These are phyloP conservation scores for Rugalucina vietnamica DNA, from an alignment of 2,888 invertebrate species.

Conservation along the genomic window DNA sequence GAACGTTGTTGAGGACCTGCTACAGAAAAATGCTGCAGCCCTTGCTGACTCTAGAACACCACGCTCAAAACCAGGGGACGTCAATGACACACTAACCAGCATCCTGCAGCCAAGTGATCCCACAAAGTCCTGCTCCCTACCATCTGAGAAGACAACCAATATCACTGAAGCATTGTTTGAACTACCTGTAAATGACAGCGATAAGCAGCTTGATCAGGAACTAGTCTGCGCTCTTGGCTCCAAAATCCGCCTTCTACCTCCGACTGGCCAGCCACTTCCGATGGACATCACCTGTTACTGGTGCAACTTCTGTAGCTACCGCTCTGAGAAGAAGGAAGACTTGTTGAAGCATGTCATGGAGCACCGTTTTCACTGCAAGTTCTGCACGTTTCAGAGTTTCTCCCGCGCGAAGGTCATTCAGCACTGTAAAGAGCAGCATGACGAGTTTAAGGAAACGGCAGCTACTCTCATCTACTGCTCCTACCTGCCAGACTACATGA, in stretches of 20 bases:
- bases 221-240: conserved; percentile 75
- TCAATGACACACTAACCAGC: conserved; percentile 19
- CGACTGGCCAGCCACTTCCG: conserved; percentile 62
- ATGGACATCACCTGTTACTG: conserved; percentile 73
- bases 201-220: conserved; percentile 66
- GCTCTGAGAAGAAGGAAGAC: conserved; percentile 65
- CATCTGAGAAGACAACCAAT: conserved; percentile 63
- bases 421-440: conserved; percentile 71
- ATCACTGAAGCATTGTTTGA: conserved; percentile 70
- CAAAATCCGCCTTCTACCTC: conserved; percentile 64
- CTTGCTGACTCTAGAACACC: conserved; percentile 61
- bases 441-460: conserved; percentile 67
- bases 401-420: conserved; percentile 75
- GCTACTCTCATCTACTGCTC: conserved; percentile 70
- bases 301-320: conserved; percentile 78
- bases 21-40: conserved; percentile 68
- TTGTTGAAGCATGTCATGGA: conserved; percentile 73
- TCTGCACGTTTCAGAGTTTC: conserved; percentile 76
- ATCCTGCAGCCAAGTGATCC: conserved; percentile 67
- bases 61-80: conserved; percentile 20
- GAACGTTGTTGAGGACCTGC: conserved; percentile 68
- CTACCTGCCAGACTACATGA: conserved; percentile 70
- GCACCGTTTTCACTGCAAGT: conserved; percentile 77
- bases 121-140: conserved; percentile 61
- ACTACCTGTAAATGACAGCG: conserved; percentile 59